These are phyloP conservation scores for Microctenopoma lineatum DNA, from an alignment of 2,797 vertebrate species.

Conservation along the genomic window DNA sequence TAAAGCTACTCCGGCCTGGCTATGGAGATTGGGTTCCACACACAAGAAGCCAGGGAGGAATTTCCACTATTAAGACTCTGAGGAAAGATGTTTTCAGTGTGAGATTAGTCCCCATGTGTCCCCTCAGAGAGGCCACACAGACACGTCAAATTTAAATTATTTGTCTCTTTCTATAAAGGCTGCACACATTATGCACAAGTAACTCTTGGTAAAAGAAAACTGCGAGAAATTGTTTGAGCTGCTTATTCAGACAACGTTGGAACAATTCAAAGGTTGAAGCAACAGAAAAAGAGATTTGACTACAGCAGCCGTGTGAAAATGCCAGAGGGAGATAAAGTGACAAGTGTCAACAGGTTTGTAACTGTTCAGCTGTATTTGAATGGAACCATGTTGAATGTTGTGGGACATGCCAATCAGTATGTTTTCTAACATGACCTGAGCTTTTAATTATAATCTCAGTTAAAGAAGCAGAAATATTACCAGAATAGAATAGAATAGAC, in stretches of 20 bases:
- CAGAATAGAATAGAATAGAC: too few relatives aligned
- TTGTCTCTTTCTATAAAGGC: too few relatives aligned
- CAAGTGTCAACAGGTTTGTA: constrained; percentile 33
- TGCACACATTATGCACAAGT: too few relatives aligned
- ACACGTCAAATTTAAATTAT: too few relatives aligned
- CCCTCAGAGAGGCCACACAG: constrained; percentile 2
- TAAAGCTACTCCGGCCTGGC: constrained; percentile 69
- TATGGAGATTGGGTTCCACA: constrained; percentile 80
- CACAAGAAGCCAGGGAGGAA: constrained; percentile 76
- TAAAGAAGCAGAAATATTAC: too few relatives aligned
- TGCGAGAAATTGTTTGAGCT: too few relatives aligned
- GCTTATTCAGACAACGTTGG: neutral
- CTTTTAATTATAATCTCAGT: too few relatives aligned
- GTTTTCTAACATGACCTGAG: too few relatives aligned
- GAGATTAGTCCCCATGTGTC: constrained; percentile 48
- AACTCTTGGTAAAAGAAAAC: too few relatives aligned
- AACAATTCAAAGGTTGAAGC: neutral
- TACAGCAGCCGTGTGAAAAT: constrained; percentile 50
- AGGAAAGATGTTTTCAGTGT: constrained; percentile 79
- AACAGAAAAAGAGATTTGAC: constrained; percentile 1
- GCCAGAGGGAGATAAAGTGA: constrained; percentile 36
- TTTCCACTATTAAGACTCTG: constrained; percentile 80
- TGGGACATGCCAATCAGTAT: too few relatives aligned
- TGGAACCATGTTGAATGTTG: too few relatives aligned
- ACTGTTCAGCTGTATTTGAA: neutral